Evolutionary conservation across 1,140 invertebrate species (phyloP).

Genomic region (Andricus grossulariae): DNA sequence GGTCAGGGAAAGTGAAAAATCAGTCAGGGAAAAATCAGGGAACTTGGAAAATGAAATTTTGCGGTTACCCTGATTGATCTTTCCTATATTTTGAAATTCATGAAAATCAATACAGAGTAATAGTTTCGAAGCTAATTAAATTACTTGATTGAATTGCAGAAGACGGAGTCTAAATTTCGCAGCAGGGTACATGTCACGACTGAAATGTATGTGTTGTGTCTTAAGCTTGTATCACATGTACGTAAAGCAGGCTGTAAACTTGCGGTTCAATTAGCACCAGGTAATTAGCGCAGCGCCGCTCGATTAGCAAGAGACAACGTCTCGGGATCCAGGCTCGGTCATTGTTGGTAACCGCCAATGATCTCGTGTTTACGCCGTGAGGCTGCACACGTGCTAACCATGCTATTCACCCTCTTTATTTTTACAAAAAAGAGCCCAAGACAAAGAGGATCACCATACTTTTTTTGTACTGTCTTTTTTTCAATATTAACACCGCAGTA

Average conservation of each 20-base stretch:
- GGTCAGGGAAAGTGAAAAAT: too few species aligned
- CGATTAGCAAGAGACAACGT: slow-evolving; percentile 67
- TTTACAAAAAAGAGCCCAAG: slow-evolving; percentile 6
- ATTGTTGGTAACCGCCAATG: slow-evolving; percentile 60
- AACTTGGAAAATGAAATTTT: too few species aligned
- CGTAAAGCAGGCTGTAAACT: slow-evolving; percentile 37
- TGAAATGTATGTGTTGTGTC: not conserved
- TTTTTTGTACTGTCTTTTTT: too few species aligned
- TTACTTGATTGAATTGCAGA: slow-evolving; percentile 6
- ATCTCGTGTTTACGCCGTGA: slow-evolving; percentile 59
- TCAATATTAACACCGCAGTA: too few species aligned
- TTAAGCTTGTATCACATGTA: slow-evolving; percentile 23
- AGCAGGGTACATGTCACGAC: not conserved
- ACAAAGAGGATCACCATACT: not conserved
- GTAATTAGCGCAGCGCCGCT: slow-evolving; percentile 67
- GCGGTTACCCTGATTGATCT: too few species aligned
- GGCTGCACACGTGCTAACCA: slow-evolving; percentile 62
- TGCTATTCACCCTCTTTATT: slow-evolving; percentile 56
- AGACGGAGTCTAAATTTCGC: not conserved
- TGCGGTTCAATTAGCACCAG: slow-evolving; percentile 61
- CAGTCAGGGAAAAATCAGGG: too few species aligned
- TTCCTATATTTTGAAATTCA: too few species aligned
- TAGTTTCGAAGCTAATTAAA: not conserved
- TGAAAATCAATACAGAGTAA: too few species aligned
- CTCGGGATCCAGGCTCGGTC: slow-evolving; percentile 48